Evolutionary conservation across 2,113 vertebrate genomes (phyloP).

Genomic region (Ctenomys sociabilis): DNA sequence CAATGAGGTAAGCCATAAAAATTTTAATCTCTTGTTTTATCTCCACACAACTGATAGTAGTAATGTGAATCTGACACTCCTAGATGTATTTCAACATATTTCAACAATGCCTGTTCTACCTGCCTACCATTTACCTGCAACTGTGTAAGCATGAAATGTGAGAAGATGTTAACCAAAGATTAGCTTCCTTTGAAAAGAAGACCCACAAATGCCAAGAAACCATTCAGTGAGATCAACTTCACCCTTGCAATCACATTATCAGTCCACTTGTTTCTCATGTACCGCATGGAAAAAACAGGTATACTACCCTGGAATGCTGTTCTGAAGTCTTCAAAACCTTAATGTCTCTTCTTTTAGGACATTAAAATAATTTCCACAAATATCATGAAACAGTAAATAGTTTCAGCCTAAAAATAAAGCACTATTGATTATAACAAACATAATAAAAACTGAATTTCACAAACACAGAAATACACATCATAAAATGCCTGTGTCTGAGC

Average conservation of each 20-base stretch:
- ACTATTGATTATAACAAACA: neutral
- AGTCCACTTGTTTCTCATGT: neutral
- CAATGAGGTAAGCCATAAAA: slow-evolving; percentile 51
- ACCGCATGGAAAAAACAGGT: neutral
- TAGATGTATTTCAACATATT: slow-evolving; percentile 3
- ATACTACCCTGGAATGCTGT: neutral
- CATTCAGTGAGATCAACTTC: slow-evolving; percentile 24
- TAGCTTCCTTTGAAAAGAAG: neutral
- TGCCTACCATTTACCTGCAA: neutral
- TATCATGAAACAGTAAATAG: neutral
- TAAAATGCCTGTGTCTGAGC: slow-evolving; percentile 1
- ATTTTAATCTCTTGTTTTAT: slow-evolving; percentile 56
- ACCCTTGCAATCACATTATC: neutral
- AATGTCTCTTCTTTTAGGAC: slow-evolving; percentile 15
- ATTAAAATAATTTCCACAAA: neutral
- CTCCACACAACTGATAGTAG: neutral
- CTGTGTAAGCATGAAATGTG: neutral
- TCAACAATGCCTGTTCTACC: neutral
- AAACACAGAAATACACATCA: neutral
- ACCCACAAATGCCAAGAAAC: slow-evolving; percentile 32
- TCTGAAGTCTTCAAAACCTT: slow-evolving; percentile 4
- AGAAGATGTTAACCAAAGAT: slow-evolving; percentile 7
- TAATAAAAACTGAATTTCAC: neutral
- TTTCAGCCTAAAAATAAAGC: slow-evolving; percentile 40
- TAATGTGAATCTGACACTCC: neutral